These are phyloP conservation scores for Typhlichthys eigenmanni DNA, from an alignment of 2,797 vertebrate genomes.

Conservation along the genomic window DNA sequence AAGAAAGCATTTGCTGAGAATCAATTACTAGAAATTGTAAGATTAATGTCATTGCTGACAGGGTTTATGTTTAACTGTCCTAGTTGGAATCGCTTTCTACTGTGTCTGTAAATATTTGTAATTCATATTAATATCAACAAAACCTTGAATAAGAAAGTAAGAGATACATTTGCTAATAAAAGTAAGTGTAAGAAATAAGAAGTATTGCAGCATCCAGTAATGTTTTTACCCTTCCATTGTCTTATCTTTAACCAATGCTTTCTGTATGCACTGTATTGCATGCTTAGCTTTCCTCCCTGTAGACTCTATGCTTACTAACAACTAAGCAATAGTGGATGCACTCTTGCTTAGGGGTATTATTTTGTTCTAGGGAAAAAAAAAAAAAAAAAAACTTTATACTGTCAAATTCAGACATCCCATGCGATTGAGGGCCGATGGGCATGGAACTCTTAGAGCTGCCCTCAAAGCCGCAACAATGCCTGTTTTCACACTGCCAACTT, in stretches of 20 bases:
- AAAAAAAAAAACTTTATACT: slow-evolving; percentile 77
- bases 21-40: no score
- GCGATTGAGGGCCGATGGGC: slow-evolving; percentile 77
- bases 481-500: slow-evolving; percentile 62
- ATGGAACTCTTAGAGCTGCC: slow-evolving; percentile 79
- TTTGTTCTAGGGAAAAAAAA: slow-evolving; percentile 66
- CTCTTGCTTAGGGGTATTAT: slow-evolving; percentile 77
- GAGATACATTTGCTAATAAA: slow-evolving; percentile 21
- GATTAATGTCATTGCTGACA: no score
- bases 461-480: slow-evolving; percentile 74
- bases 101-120: slow-evolving; percentile 9
- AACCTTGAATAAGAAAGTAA: slow-evolving; percentile 16
- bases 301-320: slow-evolving; percentile 71
- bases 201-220: slow-evolving; percentile 49
- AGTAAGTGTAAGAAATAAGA: slow-evolving; percentile 39
- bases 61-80: no score
- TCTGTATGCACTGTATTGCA: slow-evolving; percentile 61
- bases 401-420: slow-evolving; percentile 79
- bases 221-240: slow-evolving; percentile 62
- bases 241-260: slow-evolving; percentile 70
- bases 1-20: no score
- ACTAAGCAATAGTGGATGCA: slow-evolving; percentile 60
- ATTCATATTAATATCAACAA: slow-evolving; percentile 9
- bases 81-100: neutral
- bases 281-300: slow-evolving; percentile 66